phyloP scores from a whole-genome alignment of 2,888 invertebrate species.

The Nemurella pictetii region DNA sequence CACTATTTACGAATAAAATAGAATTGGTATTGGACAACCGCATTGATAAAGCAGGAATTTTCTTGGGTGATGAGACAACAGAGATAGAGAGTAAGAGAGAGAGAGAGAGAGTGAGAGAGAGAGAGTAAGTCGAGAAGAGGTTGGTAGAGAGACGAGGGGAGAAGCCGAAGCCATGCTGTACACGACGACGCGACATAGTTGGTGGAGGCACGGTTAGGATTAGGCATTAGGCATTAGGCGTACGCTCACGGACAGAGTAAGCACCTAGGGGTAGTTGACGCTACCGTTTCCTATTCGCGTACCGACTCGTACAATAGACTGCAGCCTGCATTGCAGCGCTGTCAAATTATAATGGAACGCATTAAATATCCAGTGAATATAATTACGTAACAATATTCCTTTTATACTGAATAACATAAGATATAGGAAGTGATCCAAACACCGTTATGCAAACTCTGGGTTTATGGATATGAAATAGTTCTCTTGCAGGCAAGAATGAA shows the following conservation, averaged over 20 bases:
- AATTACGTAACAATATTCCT: too few relatives aligned
- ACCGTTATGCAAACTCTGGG: too few relatives aligned
- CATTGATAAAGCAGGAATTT: neutral
- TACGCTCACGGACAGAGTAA: slow-evolving; percentile 21
- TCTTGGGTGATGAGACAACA: neutral
- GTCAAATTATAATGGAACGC: too few relatives aligned
- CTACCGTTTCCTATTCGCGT: too few relatives aligned
- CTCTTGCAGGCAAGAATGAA: too few relatives aligned
- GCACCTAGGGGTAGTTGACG: neutral
- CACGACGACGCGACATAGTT: neutral
- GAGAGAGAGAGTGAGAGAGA: neutral
- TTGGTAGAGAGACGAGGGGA: neutral
- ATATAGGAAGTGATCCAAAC: too few relatives aligned
- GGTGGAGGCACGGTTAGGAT: neutral
- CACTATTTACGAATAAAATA: neutral
- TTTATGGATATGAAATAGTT: too few relatives aligned
- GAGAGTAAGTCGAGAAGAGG: neutral
- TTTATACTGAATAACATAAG: too few relatives aligned
- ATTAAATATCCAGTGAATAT: too few relatives aligned
- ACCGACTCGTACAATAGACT: too few relatives aligned
- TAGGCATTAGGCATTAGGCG: too few relatives aligned
- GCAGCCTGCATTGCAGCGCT: too few relatives aligned
- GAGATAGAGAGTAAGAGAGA: neutral
- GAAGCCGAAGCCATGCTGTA: slow-evolving; percentile 11
- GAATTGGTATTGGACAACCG: neutral